A percentile compares a stretch with the other conserved stretches of the same genome.
Conservation (phyloP, 1,140 invertebrate species). For the Zeugodacus cucurbitae region DNA sequence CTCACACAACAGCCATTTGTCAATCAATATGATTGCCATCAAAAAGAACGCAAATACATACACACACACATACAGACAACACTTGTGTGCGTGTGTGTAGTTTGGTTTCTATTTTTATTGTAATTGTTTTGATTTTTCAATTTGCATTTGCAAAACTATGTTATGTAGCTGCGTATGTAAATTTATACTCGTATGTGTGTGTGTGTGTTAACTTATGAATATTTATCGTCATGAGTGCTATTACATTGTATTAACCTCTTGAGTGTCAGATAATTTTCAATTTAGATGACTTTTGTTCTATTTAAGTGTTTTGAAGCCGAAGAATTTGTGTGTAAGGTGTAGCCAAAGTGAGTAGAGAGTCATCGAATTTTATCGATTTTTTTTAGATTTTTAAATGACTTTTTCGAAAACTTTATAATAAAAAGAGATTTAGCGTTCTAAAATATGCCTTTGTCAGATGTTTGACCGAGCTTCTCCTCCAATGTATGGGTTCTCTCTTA, state of each 20-base stretch:
- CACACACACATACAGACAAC: background rate
- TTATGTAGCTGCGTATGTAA: background rate
- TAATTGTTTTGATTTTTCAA: background rate
- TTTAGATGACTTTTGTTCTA: no score
- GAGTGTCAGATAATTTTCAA: background rate
- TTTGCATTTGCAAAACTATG: no score
- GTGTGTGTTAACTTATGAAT: background rate
- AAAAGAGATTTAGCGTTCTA: no score
- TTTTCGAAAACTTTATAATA: no score
- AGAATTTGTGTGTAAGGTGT: no score
- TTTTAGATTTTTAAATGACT: no score
- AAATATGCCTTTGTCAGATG: background rate
- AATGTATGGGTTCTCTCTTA: no score
- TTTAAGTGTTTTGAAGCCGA: no score
- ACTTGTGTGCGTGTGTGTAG: background rate
- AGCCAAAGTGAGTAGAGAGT: no score
- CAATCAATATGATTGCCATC: constrained; percentile 29
- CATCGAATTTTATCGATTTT: no score
- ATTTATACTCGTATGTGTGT: background rate
- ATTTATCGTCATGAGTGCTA: background rate
- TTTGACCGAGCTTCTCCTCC: no score
- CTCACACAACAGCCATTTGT: background rate
- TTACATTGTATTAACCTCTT: background rate
- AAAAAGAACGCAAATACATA: background rate
- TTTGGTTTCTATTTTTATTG: background rate